Conservation (phyloP, 2,113 vertebrate genomes). For the human region DNA sequence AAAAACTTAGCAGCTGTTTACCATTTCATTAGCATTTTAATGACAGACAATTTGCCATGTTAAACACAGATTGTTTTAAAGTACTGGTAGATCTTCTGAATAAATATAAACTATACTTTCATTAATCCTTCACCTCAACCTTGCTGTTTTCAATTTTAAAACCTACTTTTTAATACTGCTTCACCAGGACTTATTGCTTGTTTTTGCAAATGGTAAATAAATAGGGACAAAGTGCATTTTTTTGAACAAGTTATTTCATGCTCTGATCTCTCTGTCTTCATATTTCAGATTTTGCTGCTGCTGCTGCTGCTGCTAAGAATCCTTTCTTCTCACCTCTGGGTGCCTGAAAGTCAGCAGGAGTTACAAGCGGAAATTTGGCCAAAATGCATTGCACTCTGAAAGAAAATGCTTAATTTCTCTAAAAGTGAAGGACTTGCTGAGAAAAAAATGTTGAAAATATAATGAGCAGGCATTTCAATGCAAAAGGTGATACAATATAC, state of each 20-base stretch:
- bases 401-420: conserved; percentile 45
- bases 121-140: conserved; percentile 54
- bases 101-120: conserved; percentile 73
- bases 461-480: neutral
- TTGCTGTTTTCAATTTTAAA: conserved; percentile 59
- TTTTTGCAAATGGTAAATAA: conserved; percentile 49
- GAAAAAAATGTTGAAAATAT: neutral
- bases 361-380: conserved; percentile 18
- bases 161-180: conserved; percentile 4
- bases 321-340: neutral
- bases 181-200: conserved; percentile 15
- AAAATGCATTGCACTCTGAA: conserved; percentile 37
- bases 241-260: neutral
- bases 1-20: conserved; percentile 83
- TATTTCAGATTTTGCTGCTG: conserved; percentile 39
- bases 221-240: neutral
- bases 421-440: neutral
- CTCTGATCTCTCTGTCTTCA: neutral
- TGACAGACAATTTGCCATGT: conserved; percentile 74
- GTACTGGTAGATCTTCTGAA: conserved; percentile 71
- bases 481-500: neutral
- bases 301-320: conserved; percentile 4
- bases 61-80: conserved; percentile 79
- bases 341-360: neutral
- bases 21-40: conserved; percentile 84